These are phyloP conservation scores for Hemiprocne comata DNA, from an alignment of 2,113 vertebrate genomes.

Conservation along the genomic window DNA sequence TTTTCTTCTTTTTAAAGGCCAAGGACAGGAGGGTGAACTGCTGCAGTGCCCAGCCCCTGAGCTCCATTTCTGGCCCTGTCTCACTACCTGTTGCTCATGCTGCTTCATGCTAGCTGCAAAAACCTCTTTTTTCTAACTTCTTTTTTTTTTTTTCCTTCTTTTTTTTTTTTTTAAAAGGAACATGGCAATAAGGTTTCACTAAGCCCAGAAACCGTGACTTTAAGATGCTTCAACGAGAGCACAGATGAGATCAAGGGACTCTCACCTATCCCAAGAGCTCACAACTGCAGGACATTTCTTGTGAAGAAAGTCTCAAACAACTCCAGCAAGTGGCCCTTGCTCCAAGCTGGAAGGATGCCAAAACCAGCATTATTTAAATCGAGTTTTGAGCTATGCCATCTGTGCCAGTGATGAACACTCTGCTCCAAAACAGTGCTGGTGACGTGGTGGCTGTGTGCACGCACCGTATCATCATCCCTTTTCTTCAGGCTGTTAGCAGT, in stretches of 20 bases:
- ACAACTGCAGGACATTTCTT: background rate
- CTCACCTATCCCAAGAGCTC: background rate
- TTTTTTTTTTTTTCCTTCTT: background rate
- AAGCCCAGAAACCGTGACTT: background rate
- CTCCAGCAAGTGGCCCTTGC: background rate
- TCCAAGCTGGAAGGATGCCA: background rate
- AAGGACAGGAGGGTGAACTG: background rate
- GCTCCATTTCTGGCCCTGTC: background rate
- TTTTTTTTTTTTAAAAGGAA: background rate
- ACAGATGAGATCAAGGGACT: background rate
- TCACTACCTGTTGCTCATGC: background rate
- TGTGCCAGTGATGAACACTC: background rate
- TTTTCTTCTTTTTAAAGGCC: background rate
- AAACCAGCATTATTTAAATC: background rate
- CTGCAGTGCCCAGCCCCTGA: background rate
- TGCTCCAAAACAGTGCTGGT: background rate
- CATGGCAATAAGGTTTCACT: background rate
- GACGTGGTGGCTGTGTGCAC: accelerated
- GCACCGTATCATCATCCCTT: background rate
- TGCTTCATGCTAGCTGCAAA: background rate
- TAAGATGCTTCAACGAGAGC: background rate
- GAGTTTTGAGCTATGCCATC: background rate
- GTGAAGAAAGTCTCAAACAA: background rate
- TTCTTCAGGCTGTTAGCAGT: accelerated
- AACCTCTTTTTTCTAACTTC: accelerated